Base-by-base conservation (phyloP, 2,888 invertebrate species). In the Gnatocerus cornutus region DNA sequence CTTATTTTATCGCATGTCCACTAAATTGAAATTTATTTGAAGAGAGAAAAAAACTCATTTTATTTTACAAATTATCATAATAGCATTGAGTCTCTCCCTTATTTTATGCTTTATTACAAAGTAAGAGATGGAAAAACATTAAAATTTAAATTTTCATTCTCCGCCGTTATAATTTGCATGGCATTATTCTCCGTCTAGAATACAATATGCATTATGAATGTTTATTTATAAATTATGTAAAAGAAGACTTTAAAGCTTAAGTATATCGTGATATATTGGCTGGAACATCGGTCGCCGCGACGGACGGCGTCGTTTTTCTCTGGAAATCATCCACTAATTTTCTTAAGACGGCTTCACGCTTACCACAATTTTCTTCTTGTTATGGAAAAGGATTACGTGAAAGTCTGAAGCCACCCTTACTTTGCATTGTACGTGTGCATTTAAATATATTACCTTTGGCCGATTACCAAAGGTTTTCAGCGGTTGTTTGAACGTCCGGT, bases 201-300 rank as follows among this genome's bases (percentile, higher is more conserved):
- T 82, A 82, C 81, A 82, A 82, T 81, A 81, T 83, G 81, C 84
- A 84, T 84, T 84, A 84, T 84, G 84, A 84, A 84, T 84, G 84
- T 84, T 84, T 84, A 84, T 84, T 84, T 84, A 84, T 84, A 84
- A 84, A 84, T 84, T 84, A 84, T 84, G 84, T 82, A 84, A 84
- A 84, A 81, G 78, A 80, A 79, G 81, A 80, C 80, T 80, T 79
- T 80, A 78, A 77, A 80, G 81, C 80, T 81, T 79, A 81, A 82
- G 79, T 80, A 78, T 81, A 81, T 80, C 80, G 82, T 81, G 80
- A 82, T 81, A 82, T 82, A 82, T 82, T 79, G 79, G 80, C 78
- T 79, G 78, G 79, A 80, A 78, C 79, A 78, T 75, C 73, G 77
- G 67, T 71, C 75, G 77, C 73, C 72, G 65, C 73, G 73, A 70